Evolutionary conservation across 2,888 invertebrate species (phyloP).

Genomic region (Drosophila pullipes): DNA sequence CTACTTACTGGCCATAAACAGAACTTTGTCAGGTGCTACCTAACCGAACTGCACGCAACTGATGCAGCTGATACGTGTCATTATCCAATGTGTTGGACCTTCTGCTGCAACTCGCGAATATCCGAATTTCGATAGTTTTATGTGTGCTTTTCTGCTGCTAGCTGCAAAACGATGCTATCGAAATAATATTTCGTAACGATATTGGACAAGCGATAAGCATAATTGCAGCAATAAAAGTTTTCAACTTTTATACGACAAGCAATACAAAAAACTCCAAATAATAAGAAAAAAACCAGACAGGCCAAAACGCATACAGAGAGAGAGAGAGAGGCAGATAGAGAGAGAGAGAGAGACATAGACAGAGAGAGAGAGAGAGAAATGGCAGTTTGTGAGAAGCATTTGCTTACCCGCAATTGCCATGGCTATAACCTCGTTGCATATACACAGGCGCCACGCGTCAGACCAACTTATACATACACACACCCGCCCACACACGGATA

Average conservation of each 20-base stretch:
- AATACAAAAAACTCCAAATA: conserved; percentile 33
- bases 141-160: conserved; percentile 19
- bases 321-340: conserved; percentile 13
- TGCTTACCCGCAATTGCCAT: conserved; percentile 67
- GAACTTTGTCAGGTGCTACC: conserved; percentile 51
- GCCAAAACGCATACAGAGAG: conserved; percentile 12
- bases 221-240: conserved; percentile 85
- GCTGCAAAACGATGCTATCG: conserved; percentile 68
- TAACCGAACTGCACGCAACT: conserved; percentile 7
- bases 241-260: conserved; percentile 80
- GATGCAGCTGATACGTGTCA: conserved; percentile 44
- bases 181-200: conserved; percentile 82
- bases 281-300: conserved; percentile 7
- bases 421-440: conserved; percentile 49
- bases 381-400: conserved; percentile 38
- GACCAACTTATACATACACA: conserved; percentile 7
- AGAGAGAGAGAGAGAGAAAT: background rate
- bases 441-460: conserved; percentile 22
- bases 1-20: conserved; percentile 34
- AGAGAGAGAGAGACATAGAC: background rate
- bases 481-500: conserved; percentile 8
- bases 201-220: conserved; percentile 83
- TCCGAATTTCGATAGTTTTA: conserved; percentile 23
- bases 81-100: conserved; percentile 42
- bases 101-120: conserved; percentile 31